Evolutionary conservation across 2,113 vertebrate species (phyloP), one percentile per base, ranked within the genome.

Genomic region (Neodontobutis hainanensis): DNA sequence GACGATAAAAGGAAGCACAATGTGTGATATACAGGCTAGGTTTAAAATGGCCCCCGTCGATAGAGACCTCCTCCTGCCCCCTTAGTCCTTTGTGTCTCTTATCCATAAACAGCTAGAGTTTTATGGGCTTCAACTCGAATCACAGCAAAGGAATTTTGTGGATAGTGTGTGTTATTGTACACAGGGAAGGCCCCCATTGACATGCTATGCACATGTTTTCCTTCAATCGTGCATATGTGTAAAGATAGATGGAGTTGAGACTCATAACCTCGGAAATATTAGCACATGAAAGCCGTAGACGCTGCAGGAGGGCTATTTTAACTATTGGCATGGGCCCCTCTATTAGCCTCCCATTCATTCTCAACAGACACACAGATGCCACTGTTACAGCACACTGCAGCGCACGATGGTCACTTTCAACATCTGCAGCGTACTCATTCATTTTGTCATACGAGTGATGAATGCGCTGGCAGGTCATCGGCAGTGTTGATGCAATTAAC

Each of bases 371-470:
- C 67, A 81, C 71, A 82, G 73, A 87, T 76, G 75, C 73, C 8
- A 51, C 75, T 78, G 78, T 80, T 81, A 70, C 84, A 77, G 75
- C 79, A 79, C 48, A 62, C 64, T 16, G 64, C 68, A 60, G 19
- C 12, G 44, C 44, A 14, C 65, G 66, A 70, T 79, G 75, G 80
- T 82, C 77, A 80, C 80, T 86, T 78, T 80, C 65, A 84, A 83
- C 82, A 77, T 81, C 75, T 70, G 45, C 68, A 5, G 16, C 78
- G 52, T 45, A 62, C 78, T 74, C 69, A 87, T 70, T 80, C 46
- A 82, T 84, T 85, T 82, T 84, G 77, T 82, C 89, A 88, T 88
- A 83, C 88, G 85, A 85, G 63, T 87, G 89, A 89, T 91, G 72
- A 87, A 89, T 88, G 85, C 59, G 59, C 35, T 60, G 34, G 50